Evolutionary conservation across 2,113 vertebrate genomes (phyloP).

Genomic region (Machaerirhynchus nigripectus): DNA sequence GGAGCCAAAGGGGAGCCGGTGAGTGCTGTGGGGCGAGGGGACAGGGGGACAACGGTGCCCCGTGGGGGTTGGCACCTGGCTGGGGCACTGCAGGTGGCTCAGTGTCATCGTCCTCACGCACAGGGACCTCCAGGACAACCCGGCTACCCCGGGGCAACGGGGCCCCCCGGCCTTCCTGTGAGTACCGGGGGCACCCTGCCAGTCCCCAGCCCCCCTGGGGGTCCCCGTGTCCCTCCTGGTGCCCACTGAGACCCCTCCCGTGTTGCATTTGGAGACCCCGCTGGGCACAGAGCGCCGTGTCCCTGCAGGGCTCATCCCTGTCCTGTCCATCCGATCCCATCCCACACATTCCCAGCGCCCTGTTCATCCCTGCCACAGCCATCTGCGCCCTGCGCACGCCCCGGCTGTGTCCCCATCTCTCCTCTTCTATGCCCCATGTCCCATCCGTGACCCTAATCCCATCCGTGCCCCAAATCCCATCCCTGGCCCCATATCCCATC

Average conservation of each 20-base stretch:
- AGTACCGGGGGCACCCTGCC: slow-evolving; percentile 11
- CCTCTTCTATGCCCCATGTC: background rate
- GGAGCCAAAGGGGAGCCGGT: slow-evolving; percentile 92
- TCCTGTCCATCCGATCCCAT: background rate
- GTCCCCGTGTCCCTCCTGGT: background rate
- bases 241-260: background rate
- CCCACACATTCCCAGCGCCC: background rate
- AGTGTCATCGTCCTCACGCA: background rate
- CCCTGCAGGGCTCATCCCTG: background rate
- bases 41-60: rapidly evolving
- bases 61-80: rapidly evolving
- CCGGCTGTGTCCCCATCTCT: background rate
- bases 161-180: slow-evolving; percentile 88
- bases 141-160: slow-evolving; percentile 88
- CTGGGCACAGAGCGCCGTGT: rapidly evolving
- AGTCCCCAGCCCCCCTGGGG: background rate
- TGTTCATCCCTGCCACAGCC: rapidly evolving
- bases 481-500: background rate
- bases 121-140: slow-evolving; percentile 88
- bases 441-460: background rate
- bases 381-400: background rate
- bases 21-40: background rate
- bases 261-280: background rate
- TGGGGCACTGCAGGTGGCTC: background rate
- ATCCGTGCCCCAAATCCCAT: rapidly evolving